Evolutionary conservation across 2,888 invertebrate genomes (phyloP), one percentile per base, ranked within the genome.

Genomic region (Plebejus argus): DNA sequence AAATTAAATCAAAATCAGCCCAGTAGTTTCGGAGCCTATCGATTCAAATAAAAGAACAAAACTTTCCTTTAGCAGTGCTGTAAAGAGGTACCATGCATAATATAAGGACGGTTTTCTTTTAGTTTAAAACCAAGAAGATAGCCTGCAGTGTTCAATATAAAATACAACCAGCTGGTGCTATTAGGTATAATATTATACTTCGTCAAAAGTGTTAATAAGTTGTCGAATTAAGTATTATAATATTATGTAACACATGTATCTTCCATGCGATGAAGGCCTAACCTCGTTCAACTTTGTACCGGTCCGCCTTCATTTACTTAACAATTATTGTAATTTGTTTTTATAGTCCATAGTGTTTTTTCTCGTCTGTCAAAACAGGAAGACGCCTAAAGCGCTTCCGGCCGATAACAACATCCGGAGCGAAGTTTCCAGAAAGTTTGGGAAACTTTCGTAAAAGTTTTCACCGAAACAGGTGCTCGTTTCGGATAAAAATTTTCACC

Each of bases 361-460:
- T 86, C 85, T 81, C 89, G 89, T 91, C 90, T 90, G 89, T 90
- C 91, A 92, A 90, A 92, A 92, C 92, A 90, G 92, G 92, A 92
- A 91, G 90, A 88, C 88, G 92, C 93, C 92, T 88, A 92, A 92
- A 94, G 93, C 93, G 89, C 90, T 93, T 94, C 93, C 93, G 93
- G 91, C 92, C 91, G 93, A 93, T 94, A 94, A 93, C 93, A 94
- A 91, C 93, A 92, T 93, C 92, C 93, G 90, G 88, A 85, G 86
- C 84, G 83, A 89, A 92, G 85, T 88, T 88, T 83, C 80, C 78
- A 53, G 76, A 78, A 84, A 89, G 85, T 91, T 88, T 82, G 77
- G 79, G 81, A 90, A 90, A 79, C 77, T 78, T 85, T 90, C 85
- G 81, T 81, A 85, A 85, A 91, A 77, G 72, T 77, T 77, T 58